A percentile compares a stretch with the other conserved stretches of the same genome.
Evolutionary conservation across 1,140 invertebrate genomes (phyloP).

Genomic region (Arctopsyche grandis): DNA sequence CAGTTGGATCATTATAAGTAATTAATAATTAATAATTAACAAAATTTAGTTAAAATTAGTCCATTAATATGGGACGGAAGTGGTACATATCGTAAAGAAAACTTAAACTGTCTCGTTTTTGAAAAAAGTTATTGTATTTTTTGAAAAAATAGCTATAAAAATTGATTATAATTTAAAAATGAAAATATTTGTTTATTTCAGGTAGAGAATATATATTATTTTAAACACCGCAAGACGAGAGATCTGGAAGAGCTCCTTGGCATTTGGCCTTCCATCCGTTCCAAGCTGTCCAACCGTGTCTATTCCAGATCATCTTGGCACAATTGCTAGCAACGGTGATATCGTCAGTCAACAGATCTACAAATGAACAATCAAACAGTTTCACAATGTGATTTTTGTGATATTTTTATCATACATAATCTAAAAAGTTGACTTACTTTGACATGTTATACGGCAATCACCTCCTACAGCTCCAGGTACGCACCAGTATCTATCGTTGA

Average conservation of each 20-base stretch:
- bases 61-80: too few species aligned
- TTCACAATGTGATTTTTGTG: neutral
- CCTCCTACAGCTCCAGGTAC: constrained; percentile 26
- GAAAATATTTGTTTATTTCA: too few species aligned
- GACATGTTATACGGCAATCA: constrained; percentile 49
- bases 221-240: constrained; percentile 21
- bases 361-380: constrained; percentile 27
- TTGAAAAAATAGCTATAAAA: too few species aligned
- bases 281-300: constrained; percentile 60
- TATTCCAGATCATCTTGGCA: constrained; percentile 59
- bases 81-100: too few species aligned
- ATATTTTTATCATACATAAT: neutral
- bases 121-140: too few species aligned
- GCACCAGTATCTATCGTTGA: constrained; percentile 54
- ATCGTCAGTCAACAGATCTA: constrained; percentile 57
- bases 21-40: too few species aligned
- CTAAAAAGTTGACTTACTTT: constrained; percentile 29
- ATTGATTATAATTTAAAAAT: too few species aligned
- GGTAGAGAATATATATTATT: neutral
- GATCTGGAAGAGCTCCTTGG: constrained; percentile 46
- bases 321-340: constrained; percentile 57
- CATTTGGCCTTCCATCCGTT: constrained; percentile 62
- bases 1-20: too few species aligned
- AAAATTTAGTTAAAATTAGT: too few species aligned
- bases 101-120: too few species aligned